phyloP scores from a whole-genome alignment of 2,113 vertebrate species.

The Anolis carolinensis region DNA sequence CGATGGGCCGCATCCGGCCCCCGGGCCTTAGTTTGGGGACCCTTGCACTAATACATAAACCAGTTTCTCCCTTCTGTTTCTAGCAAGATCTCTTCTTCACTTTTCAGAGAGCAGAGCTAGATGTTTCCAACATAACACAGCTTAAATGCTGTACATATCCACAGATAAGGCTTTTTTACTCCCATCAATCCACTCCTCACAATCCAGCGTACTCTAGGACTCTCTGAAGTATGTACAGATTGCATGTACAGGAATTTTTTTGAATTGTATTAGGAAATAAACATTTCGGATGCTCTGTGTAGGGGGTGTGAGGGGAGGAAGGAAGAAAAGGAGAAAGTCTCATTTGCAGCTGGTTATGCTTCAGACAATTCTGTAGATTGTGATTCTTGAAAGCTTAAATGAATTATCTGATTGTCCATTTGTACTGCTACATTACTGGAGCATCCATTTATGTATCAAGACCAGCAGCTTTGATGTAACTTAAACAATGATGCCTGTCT shows the following conservation, averaged over 20 bases:
- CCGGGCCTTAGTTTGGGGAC: no score
- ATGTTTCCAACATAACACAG: not conserved
- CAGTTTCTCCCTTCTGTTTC: conserved; percentile 16
- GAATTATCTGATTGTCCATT: not conserved
- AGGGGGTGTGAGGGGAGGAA: no score
- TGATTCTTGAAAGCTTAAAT: not conserved
- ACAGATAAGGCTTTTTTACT: not conserved
- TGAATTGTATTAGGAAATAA: not conserved
- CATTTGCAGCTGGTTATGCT: not conserved
- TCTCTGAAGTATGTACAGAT: not conserved
- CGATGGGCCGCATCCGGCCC: no score
- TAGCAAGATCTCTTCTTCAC: conserved; percentile 45
- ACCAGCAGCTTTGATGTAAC: not conserved
- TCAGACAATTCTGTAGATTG: not conserved
- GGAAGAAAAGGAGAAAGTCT: not conserved
- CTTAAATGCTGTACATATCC: not conserved
- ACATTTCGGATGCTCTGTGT: no score
- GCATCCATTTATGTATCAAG: not conserved
- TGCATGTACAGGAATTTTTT: not conserved
- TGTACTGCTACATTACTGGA: not conserved
- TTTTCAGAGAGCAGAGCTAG: not conserved
- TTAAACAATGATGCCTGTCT: not conserved
- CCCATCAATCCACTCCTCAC: not conserved
- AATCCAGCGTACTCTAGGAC: not conserved
- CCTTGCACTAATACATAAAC: conserved; percentile 19